Percentiles rank a stretch among this genome's conserved stretches.
phyloP scores from a whole-genome alignment of 2,113 vertebrate species.

The Holacanthus passer region DNA sequence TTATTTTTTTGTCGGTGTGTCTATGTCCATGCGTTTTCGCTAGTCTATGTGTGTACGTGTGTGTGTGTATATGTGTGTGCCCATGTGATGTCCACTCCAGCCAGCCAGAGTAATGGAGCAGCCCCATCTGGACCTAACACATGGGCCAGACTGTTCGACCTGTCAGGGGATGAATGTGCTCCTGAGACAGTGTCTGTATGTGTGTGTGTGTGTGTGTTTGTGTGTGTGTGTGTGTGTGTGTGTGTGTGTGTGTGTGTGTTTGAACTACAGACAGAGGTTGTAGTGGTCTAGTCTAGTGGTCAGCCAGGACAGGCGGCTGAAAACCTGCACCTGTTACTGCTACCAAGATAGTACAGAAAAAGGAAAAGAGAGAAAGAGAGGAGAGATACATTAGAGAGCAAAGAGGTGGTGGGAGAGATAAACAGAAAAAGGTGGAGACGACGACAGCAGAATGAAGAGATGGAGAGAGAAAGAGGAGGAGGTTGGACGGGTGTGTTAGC shows the following conservation, averaged over 20 bases:
- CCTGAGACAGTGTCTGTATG: constrained; percentile 27
- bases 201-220: constrained; percentile 1
- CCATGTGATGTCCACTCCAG: constrained; percentile 41
- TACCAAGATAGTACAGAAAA: constrained; percentile 36
- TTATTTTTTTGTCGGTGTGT: constrained; percentile 12
- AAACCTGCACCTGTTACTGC: constrained; percentile 63
- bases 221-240: constrained; percentile 12
- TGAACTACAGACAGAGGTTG: constrained; percentile 44
- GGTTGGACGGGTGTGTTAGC: constrained; percentile 15
- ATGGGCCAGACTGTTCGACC: constrained; percentile 64
- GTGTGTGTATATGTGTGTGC: constrained; percentile 12
- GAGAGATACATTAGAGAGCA: constrained; percentile 17
- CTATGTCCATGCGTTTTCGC: background rate
- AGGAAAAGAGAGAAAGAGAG: background rate
- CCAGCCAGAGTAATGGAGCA: constrained; percentile 64
- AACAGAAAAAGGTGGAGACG: constrained; percentile 10
- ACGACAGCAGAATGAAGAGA: constrained; percentile 16
- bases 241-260: constrained; percentile 10
- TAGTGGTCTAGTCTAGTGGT: too few species aligned
- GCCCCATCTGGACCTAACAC: constrained; percentile 73
- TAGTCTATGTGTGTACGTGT: background rate
- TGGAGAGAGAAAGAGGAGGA: background rate
- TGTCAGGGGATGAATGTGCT: constrained; percentile 69
- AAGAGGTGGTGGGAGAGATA: constrained; percentile 16
- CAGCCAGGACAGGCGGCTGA: constrained; percentile 51